Evolutionary conservation across 2,113 vertebrate genomes (phyloP).

Genomic region (Lates calcarifer): DNA sequence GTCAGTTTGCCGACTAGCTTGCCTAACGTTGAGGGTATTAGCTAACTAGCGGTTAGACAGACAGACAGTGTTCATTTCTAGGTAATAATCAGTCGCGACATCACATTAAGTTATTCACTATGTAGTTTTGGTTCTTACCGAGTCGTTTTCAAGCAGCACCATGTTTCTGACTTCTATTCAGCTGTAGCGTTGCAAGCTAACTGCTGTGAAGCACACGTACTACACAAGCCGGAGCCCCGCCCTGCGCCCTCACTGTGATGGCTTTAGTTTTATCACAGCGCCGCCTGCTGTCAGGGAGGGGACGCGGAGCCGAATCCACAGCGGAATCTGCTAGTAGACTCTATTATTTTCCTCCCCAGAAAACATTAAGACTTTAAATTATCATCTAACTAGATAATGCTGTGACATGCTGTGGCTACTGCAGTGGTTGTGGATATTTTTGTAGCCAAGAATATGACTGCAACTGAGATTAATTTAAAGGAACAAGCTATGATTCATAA

Average conservation of each 20-base stretch:
- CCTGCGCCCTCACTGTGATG: not conserved
- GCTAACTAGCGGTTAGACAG: not conserved
- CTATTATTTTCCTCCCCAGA: too few relatives aligned
- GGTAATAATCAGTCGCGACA: fast-evolving
- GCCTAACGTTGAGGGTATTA: not conserved
- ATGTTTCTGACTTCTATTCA: constrained; percentile 56
- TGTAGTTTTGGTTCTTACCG: constrained; percentile 73
- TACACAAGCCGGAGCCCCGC: constrained; percentile 64
- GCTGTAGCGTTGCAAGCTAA: constrained; percentile 46
- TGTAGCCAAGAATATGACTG: not conserved
- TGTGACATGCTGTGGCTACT: too few relatives aligned
- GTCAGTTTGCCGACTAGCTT: not conserved
- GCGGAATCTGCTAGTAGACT: too few relatives aligned
- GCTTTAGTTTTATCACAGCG: not conserved
- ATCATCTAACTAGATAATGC: too few relatives aligned
- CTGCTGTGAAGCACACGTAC: constrained; percentile 82
- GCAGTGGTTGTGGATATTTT: too few relatives aligned
- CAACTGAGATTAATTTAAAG: too few relatives aligned
- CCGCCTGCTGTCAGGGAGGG: constrained; percentile 48
- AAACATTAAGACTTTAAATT: too few relatives aligned
- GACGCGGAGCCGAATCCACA: too few relatives aligned
- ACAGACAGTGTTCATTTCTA: not conserved
- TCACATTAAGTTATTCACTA: fast-evolving
- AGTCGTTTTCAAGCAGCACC: constrained; percentile 87
- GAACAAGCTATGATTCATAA: too few relatives aligned